Evolutionary conservation across 2,888 invertebrate genomes (phyloP).

Genomic region (Zonitis immaculata): DNA sequence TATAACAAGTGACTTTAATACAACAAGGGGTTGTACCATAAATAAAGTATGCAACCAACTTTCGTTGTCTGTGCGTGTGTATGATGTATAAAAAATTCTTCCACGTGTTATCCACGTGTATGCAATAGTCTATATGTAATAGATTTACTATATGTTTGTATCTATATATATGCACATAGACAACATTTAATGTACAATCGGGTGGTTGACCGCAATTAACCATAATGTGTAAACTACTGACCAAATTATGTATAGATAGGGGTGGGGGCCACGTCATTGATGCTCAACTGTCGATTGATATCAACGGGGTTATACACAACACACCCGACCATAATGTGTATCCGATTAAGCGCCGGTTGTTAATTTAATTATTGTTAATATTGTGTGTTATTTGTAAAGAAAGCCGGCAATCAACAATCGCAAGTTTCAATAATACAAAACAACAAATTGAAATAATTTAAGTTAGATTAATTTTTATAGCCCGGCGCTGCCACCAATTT

Average conservation of each 20-base stretch:
- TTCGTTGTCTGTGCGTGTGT: background rate
- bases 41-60: background rate
- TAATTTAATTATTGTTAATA: conserved; percentile 14
- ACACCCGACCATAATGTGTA: background rate
- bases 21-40: background rate
- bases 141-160: background rate
- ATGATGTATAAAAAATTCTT: too few species aligned
- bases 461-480: too few species aligned
- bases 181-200: conserved; percentile 47
- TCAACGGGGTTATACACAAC: conserved; percentile 24
- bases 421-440: background rate
- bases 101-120: background rate
- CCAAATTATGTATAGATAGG: conserved; percentile 49
- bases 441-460: too few species aligned
- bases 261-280: conserved; percentile 44
- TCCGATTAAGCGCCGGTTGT: conserved; percentile 4
- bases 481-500: conserved; percentile 10
- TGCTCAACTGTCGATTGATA: conserved; percentile 46
- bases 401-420: background rate
- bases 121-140: background rate
- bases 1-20: too few species aligned
- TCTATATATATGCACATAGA: background rate
- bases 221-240: conserved; percentile 52
- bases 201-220: conserved; percentile 50
- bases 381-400: background rate